These are phyloP conservation scores for Ctena decussata DNA, from an alignment of 2,888 invertebrate species.

Conservation along the genomic window DNA sequence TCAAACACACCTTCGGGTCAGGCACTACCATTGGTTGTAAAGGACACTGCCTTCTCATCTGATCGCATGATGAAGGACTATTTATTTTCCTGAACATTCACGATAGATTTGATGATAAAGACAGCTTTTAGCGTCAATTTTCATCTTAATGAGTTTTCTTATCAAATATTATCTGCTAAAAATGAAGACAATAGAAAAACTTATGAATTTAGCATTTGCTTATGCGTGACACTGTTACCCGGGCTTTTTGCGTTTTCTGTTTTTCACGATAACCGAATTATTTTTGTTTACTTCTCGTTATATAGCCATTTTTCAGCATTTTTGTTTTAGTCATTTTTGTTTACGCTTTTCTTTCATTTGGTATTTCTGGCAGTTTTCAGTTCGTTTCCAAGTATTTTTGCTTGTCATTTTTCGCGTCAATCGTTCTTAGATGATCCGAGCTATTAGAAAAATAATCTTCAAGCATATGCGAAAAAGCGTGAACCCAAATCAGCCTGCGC, in stretches of 20 bases:
- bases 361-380: too few relatives aligned
- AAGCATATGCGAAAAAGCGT: too few relatives aligned
- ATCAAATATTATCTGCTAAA: neutral
- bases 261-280: neutral
- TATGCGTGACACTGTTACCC: neutral
- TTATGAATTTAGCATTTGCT: neutral
- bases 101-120: neutral
- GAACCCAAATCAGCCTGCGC: too few relatives aligned
- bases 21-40: constrained; percentile 33
- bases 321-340: too few relatives aligned
- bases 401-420: too few relatives aligned
- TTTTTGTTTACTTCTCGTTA: too few relatives aligned
- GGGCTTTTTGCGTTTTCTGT: neutral
- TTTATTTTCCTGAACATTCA: neutral
- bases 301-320: too few relatives aligned
- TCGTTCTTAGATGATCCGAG: too few relatives aligned
- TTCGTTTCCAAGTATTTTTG: too few relatives aligned
- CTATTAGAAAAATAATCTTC: too few relatives aligned
- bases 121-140: neutral
- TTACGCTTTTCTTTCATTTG: too few relatives aligned
- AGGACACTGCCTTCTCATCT: constrained; percentile 30
- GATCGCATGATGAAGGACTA: neutral
- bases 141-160: neutral
- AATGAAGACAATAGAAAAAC: neutral
- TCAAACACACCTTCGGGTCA: constrained; percentile 41